Percentiles rank a stretch among this genome's conserved stretches.
Conservation (phyloP, 1,140 invertebrate species). For the Drosophila jambulina region DNA sequence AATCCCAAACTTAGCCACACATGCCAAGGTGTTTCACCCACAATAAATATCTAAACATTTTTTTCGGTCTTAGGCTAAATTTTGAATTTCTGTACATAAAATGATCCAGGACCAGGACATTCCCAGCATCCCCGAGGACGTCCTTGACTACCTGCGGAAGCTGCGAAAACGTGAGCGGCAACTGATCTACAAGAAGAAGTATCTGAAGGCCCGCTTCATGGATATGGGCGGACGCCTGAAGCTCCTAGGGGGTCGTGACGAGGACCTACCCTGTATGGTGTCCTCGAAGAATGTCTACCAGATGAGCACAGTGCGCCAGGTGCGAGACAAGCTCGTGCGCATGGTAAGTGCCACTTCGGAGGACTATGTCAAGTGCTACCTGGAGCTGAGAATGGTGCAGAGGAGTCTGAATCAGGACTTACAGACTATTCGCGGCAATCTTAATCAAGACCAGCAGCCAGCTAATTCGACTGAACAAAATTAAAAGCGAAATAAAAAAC, state of each 20-base stretch:
- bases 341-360: conserved; percentile 3
- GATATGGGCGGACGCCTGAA: conserved; percentile 45
- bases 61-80: conserved; percentile 3
- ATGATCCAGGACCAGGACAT: conserved; percentile 30
- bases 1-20: not conserved
- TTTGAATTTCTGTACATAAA: not conserved
- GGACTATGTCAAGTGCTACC: conserved; percentile 1
- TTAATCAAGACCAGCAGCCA: not conserved
- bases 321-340: conserved; percentile 29
- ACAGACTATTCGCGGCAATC: not conserved
- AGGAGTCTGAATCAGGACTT: not conserved
- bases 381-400: conserved; percentile 1
- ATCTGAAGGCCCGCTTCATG: conserved; percentile 45
- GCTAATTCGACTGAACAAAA: not conserved
- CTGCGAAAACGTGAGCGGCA: conserved; percentile 52
- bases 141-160: conserved; percentile 54
- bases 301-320: conserved; percentile 40
- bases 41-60: conserved; percentile 2
- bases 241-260: conserved; percentile 46
- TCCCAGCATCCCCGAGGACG: conserved; percentile 48
- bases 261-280: conserved; percentile 49
- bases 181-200: conserved; percentile 42
- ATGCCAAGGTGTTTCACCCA: not conserved
- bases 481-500: not conserved
- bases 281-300: conserved; percentile 57